Percentiles rank a stretch among this genome's conserved stretches.
These are phyloP conservation scores for Drosophila navojoa DNA, from an alignment of 1,140 invertebrate species.

Conservation along the genomic window DNA sequence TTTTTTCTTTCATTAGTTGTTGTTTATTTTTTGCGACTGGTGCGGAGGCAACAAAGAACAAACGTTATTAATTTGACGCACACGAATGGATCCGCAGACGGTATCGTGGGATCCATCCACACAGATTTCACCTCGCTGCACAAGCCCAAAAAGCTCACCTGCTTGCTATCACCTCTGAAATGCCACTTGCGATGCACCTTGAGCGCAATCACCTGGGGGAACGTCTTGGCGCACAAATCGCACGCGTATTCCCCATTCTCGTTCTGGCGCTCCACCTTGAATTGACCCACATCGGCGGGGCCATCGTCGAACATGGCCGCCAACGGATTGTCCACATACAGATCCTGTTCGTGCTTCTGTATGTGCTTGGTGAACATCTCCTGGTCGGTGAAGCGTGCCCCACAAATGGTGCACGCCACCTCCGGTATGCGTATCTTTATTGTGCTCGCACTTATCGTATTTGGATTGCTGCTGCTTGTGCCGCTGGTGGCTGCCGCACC, in stretches of 20 bases:
- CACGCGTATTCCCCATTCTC: conserved; percentile 83
- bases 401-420: conserved; percentile 80
- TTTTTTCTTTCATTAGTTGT: conserved; percentile 31
- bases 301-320: conserved; percentile 83
- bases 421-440: conserved; percentile 77
- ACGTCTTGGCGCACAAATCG: conserved; percentile 83
- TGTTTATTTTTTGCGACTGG: conserved; percentile 83
- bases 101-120: conserved; percentile 6
- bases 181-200: conserved; percentile 84
- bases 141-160: conserved; percentile 84
- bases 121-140: conserved; percentile 73
- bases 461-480: conserved; percentile 10
- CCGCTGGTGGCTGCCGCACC: background rate
- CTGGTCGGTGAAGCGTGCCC: conserved; percentile 76
- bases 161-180: conserved; percentile 84
- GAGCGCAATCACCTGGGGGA: conserved; percentile 82
- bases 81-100: conserved; percentile 6
- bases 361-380: conserved; percentile 82
- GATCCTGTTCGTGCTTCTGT: conserved; percentile 77
- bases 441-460: background rate
- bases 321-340: conserved; percentile 81
- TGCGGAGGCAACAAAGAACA: conserved; percentile 75
- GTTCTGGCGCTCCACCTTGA: conserved; percentile 77
- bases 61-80: conserved; percentile 14
- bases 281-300: conserved; percentile 77